Evolutionary conservation across 2,888 invertebrate genomes (phyloP), one percentile per base, ranked within the genome.

Genomic region (Drosophila demipolita): DNA sequence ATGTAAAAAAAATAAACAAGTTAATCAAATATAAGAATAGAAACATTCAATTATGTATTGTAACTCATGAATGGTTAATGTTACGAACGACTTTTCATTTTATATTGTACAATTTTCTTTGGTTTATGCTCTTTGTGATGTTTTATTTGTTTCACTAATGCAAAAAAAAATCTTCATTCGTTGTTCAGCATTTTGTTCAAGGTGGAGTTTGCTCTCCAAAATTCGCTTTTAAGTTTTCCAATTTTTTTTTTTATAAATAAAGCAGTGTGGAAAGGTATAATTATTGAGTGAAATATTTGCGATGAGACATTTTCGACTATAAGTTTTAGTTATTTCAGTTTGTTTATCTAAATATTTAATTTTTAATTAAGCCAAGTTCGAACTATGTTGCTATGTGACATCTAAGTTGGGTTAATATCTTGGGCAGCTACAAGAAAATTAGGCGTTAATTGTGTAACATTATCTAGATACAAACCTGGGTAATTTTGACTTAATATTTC

Each of bases 191-290:
- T 71, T 78, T 70, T 71, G 72, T 77, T 67, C 91, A 93, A 93
- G 93, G 93, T 92, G 93, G 93, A 93, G 93, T 93, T 93, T 91
- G 80, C 93, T 93, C 93, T 93, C 93, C 93, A 92, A 83, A 77
- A 69, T 54, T 68, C 35, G 78, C 81, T 79, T 32, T 20, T n/a
- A 2, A 63, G 70, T 52, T 64, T 32, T 59, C 50, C 23, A 36
- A 67, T 62, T 53, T 15, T 38, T 40, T 17, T 40, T 40, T 61
- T 1, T n/a, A 29, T 55, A 77, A 66, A 75, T 65, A 75, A 79
- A 82, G 78, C 75, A 70, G 64, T 75, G 48, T 71, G 45, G 53
- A 80, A 68, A 87, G 78, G 71, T 72, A 78, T 70, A 75, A 68
- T 33, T 70, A 53, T 54, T 60, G 38, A 70, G 61, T 57, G 66